phyloP scores from a whole-genome alignment of 2,888 invertebrate genomes.

The Rhagium mordax region DNA sequence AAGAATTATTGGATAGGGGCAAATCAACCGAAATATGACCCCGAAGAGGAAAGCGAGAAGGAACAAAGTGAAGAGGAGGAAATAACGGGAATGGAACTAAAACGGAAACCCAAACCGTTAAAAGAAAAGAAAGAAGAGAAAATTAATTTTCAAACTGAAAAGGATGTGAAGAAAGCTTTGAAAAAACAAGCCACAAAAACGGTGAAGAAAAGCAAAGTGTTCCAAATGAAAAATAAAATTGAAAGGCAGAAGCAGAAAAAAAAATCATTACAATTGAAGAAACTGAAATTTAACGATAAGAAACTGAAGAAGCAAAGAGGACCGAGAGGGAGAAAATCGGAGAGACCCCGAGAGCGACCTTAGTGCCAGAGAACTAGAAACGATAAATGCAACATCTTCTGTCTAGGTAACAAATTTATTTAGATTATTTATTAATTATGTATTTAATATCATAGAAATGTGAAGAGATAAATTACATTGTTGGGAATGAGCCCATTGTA shows the following conservation, averaged over 20 bases:
- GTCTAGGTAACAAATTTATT: neutral
- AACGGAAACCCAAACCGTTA: constrained; percentile 26
- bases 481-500: too few relatives aligned
- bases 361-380: neutral
- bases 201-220: constrained; percentile 84
- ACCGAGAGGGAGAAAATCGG: constrained; percentile 17
- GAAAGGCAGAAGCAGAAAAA: constrained; percentile 81
- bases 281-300: constrained; percentile 65
- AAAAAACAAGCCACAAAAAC: constrained; percentile 82
- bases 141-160: constrained; percentile 72
- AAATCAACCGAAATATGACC: constrained; percentile 72
- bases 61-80: constrained; percentile 61
- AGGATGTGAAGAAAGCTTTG: constrained; percentile 80
- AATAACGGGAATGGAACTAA: constrained; percentile 71
- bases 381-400: neutral
- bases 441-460: too few relatives aligned
- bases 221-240: constrained; percentile 81
- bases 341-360: neutral
- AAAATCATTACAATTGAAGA: constrained; percentile 72
- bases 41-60: constrained; percentile 61
- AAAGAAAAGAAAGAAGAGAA: constrained; percentile 60
- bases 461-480: too few relatives aligned
- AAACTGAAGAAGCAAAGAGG: constrained; percentile 46
- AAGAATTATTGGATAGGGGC: constrained; percentile 82
- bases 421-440: too few relatives aligned